phyloP scores from a whole-genome alignment of 2,113 vertebrate species.

The Thamnaconus septentrionalis region DNA sequence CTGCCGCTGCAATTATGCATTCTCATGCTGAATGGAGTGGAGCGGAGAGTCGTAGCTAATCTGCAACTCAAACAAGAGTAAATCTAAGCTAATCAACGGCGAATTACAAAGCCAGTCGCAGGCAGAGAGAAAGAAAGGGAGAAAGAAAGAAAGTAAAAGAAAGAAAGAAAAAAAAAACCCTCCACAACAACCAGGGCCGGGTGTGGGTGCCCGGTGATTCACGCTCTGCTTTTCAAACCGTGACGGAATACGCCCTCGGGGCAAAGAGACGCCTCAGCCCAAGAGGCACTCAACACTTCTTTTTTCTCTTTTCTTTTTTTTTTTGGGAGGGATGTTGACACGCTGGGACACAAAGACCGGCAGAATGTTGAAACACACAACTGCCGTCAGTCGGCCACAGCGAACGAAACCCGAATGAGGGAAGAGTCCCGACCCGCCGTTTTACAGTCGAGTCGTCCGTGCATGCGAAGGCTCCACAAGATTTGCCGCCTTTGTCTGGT shows the following conservation, averaged over 20 bases:
- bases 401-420: constrained; percentile 26
- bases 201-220: constrained; percentile 52
- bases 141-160: too few relatives aligned
- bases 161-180: not conserved
- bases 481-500: constrained; percentile 5
- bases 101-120: constrained; percentile 62
- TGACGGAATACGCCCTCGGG: constrained; percentile 51
- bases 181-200: constrained; percentile 49
- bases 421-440: not conserved
- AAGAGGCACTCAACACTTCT: constrained; percentile 49
- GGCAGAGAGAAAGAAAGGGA: not conserved
- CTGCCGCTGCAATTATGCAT: constrained; percentile 62
- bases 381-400: constrained; percentile 34
- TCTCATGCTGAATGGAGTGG: constrained; percentile 58
- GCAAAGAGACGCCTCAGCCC: constrained; percentile 52
- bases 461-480: not conserved
- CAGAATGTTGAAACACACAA: constrained; percentile 37
- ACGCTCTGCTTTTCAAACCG: constrained; percentile 53
- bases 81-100: constrained; percentile 64
- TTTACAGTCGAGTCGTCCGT: not conserved
- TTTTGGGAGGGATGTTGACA: constrained; percentile 40
- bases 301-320: too few relatives aligned
- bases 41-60: constrained; percentile 64
- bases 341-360: constrained; percentile 17
- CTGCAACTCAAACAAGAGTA: constrained; percentile 72